These are phyloP conservation scores for Chroicocephalus ridibundus DNA, from an alignment of 2,113 vertebrate genomes.

Conservation along the genomic window DNA sequence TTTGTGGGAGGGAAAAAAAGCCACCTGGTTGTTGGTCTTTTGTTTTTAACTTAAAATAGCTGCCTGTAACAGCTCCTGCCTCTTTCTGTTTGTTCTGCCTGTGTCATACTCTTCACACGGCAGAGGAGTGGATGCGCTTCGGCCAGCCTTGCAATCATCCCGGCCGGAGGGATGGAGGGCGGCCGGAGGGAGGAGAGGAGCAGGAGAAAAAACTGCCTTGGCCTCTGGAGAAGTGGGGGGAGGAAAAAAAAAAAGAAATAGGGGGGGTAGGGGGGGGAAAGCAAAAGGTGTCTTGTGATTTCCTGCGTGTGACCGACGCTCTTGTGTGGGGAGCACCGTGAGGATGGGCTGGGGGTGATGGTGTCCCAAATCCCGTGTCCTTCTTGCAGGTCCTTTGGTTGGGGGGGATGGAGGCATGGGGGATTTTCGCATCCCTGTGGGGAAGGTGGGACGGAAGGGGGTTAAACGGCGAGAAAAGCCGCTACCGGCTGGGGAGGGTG, in stretches of 20 bases:
- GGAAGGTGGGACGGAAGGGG: neutral
- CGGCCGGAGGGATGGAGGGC: neutral
- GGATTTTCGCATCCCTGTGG: neutral
- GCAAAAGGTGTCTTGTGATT: neutral
- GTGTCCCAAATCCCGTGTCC: neutral
- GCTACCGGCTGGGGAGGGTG: neutral
- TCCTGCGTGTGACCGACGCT: fast-evolving
- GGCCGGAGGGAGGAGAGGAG: neutral
- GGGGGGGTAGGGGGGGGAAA: too few species aligned
- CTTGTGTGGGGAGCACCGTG: fast-evolving
- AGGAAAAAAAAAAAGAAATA: neutral
- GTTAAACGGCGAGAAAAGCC: neutral
- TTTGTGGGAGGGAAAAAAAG: neutral
- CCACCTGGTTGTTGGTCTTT: neutral
- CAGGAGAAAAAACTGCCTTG: neutral
- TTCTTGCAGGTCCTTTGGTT: neutral
- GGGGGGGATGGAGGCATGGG: neutral
- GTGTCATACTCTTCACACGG: fast-evolving
- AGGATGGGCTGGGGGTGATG: neutral
- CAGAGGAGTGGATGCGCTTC: fast-evolving
- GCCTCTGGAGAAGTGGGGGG: neutral
- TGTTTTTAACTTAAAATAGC: neutral
- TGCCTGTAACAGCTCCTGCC: neutral
- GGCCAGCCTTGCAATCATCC: neutral
- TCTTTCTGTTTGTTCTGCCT: neutral